Base-by-base conservation (phyloP, 2,888 invertebrate species). In the Acronicta alni region DNA sequence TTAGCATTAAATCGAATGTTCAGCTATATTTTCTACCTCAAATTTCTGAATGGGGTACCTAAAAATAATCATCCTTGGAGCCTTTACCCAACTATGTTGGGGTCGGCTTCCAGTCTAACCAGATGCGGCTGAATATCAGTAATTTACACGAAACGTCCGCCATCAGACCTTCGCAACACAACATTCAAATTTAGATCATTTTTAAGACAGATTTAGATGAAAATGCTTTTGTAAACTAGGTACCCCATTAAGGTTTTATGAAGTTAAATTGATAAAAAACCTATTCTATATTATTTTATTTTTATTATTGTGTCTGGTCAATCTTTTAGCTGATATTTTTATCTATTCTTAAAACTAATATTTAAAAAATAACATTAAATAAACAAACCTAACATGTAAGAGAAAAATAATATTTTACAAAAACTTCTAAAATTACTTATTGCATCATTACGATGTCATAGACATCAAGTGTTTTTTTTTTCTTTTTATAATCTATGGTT, bases 381-480 rank as follows among this genome's bases (percentile, higher is more conserved):
- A 65, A 63, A 62, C 47, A 56, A 71, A 67, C 66, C 60, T 67
- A 71, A 16, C 45, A 9, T 12, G 3, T 71, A 67, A 53, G 57
- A 71, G 54, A 71, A 76, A 81, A 79, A 79, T 80, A 66, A 82
- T 88, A 87, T 85, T 83, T 86, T 88, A 89, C 83, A 90, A 82
- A 87, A 86, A 67, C 51, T 54, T 72, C 75, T 82, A 75, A 76
- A 72, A 79, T 84, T 88, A 89, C 85, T 90, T 92, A 92, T 92
- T 92, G 92, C 92, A 91, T 90, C 89, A 63, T 70, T 62, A 73
- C 86, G 83, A 85, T 80, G 87, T 85, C 88, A 79, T 79, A 79
- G 86, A 89, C 88, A 86, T 80, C 85, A 77, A 45, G 54, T 16
- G 66, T 63, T 73, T 74, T 72, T 73, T 80, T 71, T 76, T 67